Base-by-base conservation (phyloP, 2,888 invertebrate species). In the Polietes domitor region DNA sequence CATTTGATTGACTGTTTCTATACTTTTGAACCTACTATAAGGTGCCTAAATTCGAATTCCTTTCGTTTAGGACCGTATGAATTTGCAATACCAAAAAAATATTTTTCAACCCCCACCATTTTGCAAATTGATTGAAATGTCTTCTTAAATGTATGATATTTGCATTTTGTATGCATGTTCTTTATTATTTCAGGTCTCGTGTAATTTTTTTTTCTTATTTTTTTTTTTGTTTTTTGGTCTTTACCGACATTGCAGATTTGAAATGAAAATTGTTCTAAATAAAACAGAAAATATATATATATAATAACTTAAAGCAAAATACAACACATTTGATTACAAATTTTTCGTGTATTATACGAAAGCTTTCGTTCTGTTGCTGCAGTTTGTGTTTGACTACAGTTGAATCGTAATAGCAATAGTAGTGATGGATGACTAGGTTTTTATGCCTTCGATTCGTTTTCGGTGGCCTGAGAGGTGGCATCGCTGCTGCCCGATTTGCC, bases 391-490 rank as follows among this genome's bases (percentile, higher is more conserved):
- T n/a, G n/a, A n/a, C n/a, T 19, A 28, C 21, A 28, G 15, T 28
- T n/a, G 63, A 12, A 28, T 9, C 17, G 28, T 26, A 32, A 7
- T 28, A 63, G 17, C n/a, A 12, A n/a, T 47, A n/a, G 15, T 47
- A 4, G 47, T 47, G 7, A 47, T 47, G 47, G 47, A 5, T 47
- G n/a, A n/a, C n/a, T n/a, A n/a, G 6, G 24, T 21, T 17, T 12
- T 90, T 92, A 91, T 86, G 91, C 91, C 88, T 91, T 91, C 65
- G 91, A 89, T 83, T 92, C 91, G 43, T 89, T 88, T 85, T 90
- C 91, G 80, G 90, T 92, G 72, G 90, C 91, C 86, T 91, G 90
- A 32, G 92, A 92, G 80, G 88, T 88, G 75, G 90, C 90, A 86
- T 92, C 92, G 80, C 90, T 90, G 74, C n/a, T n/a, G n/a, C n/a